phyloP scores from a whole-genome alignment of 1,140 invertebrate species.

The Lasaia peninsularis region DNA sequence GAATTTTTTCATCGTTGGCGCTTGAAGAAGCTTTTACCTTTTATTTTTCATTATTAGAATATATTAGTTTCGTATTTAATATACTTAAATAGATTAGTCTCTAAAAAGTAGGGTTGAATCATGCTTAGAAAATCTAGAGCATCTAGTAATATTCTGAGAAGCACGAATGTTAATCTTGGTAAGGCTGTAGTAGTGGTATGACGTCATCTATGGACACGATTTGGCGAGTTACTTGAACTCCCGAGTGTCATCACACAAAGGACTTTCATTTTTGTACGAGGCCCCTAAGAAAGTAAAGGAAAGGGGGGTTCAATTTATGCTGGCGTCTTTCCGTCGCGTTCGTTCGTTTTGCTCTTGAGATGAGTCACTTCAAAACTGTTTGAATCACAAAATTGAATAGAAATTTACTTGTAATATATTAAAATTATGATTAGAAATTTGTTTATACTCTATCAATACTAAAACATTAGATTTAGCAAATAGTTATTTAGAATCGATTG shows the following conservation, averaged over 20 bases:
- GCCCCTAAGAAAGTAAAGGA: not conserved
- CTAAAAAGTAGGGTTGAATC: too few relatives aligned
- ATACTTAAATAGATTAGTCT: too few relatives aligned
- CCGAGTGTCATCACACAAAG: slow-evolving; percentile 13
- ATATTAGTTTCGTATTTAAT: too few relatives aligned
- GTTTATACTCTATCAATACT: too few relatives aligned
- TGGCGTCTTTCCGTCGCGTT: slow-evolving; percentile 13
- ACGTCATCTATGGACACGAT: slow-evolving; percentile 3
- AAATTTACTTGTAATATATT: not conserved
- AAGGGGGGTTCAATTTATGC: slow-evolving; percentile 3
- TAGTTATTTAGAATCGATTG: too few relatives aligned
- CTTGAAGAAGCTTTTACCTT: too few relatives aligned
- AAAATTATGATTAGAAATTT: not conserved
- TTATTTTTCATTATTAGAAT: too few relatives aligned
- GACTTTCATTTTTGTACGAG: slow-evolving; percentile 15
- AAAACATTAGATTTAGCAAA: too few relatives aligned
- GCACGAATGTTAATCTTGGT: not conserved
- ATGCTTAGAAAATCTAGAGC: not conserved
- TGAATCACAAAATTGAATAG: not conserved
- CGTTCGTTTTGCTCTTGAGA: slow-evolving; percentile 27
- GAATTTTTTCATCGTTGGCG: too few relatives aligned
- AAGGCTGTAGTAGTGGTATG: not conserved
- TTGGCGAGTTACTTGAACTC: slow-evolving; percentile 12
- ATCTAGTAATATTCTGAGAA: slow-evolving; percentile 3
- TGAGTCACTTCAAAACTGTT: slow-evolving; percentile 17